Conservation (phyloP, 2,888 invertebrate genomes). For the Dryadula phaetusa region DNA sequence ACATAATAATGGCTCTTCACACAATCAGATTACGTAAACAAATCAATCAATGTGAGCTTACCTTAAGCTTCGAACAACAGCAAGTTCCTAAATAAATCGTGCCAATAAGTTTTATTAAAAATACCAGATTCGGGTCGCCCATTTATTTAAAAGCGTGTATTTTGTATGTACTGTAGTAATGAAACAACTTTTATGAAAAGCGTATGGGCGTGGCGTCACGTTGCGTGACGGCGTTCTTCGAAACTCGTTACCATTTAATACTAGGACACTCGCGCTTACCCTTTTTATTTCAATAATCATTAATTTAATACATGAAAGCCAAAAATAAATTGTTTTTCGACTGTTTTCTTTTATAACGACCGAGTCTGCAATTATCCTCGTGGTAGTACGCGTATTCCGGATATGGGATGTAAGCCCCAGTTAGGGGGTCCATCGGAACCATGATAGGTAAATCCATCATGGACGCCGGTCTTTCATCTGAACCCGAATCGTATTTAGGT, state of each 20-base stretch:
- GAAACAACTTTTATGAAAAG: conserved; percentile 49
- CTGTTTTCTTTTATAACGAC: conserved; percentile 60
- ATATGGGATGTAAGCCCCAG: conserved; percentile 72
- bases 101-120: conserved; percentile 68
- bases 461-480: conserved; percentile 66
- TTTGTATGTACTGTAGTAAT: conserved; percentile 50
- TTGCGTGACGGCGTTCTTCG: conserved; percentile 76
- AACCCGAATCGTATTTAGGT: conserved; percentile 64
- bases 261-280: conserved; percentile 61
- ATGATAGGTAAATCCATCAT: conserved; percentile 74
- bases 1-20: conserved; percentile 2
- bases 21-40: conserved; percentile 5
- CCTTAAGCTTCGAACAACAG: conserved; percentile 43
- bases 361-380: conserved; percentile 63
- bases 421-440: conserved; percentile 69
- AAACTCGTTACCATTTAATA: conserved; percentile 75
- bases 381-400: conserved; percentile 73
- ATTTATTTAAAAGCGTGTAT: conserved; percentile 67
- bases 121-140: conserved; percentile 84
- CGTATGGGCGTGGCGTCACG: conserved; percentile 68
- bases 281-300: neutral
- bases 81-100: conserved; percentile 62
- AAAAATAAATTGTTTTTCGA: conserved; percentile 75
- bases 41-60: conserved; percentile 15
- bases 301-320: conserved; percentile 77